Base-by-base conservation (phyloP, 2,888 invertebrate species). In the Epirrhoe tristata region DNA sequence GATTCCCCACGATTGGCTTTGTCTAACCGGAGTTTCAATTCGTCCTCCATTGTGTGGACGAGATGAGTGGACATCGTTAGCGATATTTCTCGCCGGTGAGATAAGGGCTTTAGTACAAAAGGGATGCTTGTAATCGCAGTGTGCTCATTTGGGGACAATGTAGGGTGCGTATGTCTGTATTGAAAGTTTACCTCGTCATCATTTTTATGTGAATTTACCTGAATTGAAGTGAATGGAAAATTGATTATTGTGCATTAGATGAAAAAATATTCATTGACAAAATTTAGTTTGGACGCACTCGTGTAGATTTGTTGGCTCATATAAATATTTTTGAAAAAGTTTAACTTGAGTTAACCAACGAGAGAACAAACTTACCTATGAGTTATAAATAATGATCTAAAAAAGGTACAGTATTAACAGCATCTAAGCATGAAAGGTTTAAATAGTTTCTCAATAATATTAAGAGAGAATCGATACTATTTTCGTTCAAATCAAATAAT, bases 11-110 rank as follows among this genome's bases (percentile, higher is more conserved):
- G 82, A 84, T 85, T 83, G 84, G 79, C 84, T 86, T 91, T 91
- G 92, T 90, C 89, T 90, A 88, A 86, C 81, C 83, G 80, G 75
- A 85, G 87, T 90, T 91, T 90, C 91, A 91, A 91, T 93, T 91
- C 90, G 86, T 85, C 77, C 76, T 67, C 87, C 85, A 91, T 93
- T 92, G 91, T 91, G 90, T 85, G 83, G 75, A 67, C 70, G 84
- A 85, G 89, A 89, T 86, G 92, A 92, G 93, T 91, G 91, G 91
- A 88, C 81, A 87, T 91, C 93, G 89, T 92, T 92, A 92, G 88
- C 77, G 80, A 83, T 81, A 85, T 86, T 84, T 83, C 85, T 80
- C 79, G 78, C 81, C 73, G 75, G 78, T 77, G 81, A 84, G 93
- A 93, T 93, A 92, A 91, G 89, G 81, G 83, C 39, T 77, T 79